These are phyloP conservation scores for Tetrao urogallus DNA, from an alignment of 2,113 vertebrate species.

Conservation along the genomic window DNA sequence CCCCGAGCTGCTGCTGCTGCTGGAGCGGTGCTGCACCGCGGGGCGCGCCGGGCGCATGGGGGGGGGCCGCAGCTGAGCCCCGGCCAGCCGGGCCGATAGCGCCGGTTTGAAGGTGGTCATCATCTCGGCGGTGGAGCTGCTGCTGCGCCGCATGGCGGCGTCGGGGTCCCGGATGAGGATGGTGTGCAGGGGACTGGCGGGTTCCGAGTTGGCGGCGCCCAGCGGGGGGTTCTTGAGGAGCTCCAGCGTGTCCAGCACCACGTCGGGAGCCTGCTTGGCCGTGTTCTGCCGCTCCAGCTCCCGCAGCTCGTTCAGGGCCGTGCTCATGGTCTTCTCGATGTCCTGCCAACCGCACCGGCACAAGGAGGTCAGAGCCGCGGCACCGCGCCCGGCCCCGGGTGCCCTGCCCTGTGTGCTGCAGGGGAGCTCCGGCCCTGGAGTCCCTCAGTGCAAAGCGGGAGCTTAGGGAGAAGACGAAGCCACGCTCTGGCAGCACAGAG, in stretches of 20 bases:
- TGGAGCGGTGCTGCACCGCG: constrained; percentile 89
- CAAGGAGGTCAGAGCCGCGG: neutral
- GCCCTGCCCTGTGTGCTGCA: accelerated
- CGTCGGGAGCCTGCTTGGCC: constrained; percentile 93
- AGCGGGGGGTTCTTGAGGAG: constrained; percentile 88
- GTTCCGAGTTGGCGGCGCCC: constrained; percentile 87
- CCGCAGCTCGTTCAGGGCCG: constrained; percentile 92
- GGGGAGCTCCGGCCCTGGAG: neutral
- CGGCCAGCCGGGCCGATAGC: constrained; percentile 88
- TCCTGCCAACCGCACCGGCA: constrained; percentile 78
- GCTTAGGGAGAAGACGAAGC: neutral
- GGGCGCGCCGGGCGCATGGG: constrained; percentile 87
- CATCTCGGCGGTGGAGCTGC: constrained; percentile 93
- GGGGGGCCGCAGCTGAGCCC: constrained; percentile 91
- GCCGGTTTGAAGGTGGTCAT: constrained; percentile 97
- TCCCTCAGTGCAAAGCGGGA: neutral
- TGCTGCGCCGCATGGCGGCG: constrained; percentile 93
- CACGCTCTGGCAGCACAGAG: neutral
- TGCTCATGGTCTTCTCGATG: constrained; percentile 99
- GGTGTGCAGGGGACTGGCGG: constrained; percentile 94
- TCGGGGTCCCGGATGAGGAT: constrained; percentile 97
- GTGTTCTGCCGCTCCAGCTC: constrained; percentile 97
- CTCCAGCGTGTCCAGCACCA: constrained; percentile 97
- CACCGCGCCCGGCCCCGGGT: accelerated
- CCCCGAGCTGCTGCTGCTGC: constrained; percentile 95